Conservation (phyloP, 1,140 invertebrate species). For the Acromyrmex charruanus region DNA sequence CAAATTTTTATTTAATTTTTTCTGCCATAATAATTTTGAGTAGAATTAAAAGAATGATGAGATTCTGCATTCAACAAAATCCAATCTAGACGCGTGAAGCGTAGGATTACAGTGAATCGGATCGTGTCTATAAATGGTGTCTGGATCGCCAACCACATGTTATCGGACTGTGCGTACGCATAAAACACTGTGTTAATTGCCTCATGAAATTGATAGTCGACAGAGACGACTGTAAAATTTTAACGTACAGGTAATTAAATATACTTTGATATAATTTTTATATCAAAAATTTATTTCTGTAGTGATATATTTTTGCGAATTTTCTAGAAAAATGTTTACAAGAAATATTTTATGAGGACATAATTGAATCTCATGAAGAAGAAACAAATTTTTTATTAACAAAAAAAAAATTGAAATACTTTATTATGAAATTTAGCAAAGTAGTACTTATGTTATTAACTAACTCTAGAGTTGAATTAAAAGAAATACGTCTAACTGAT, state of each 20-base stretch:
- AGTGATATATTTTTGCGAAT: neutral
- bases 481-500: conserved; percentile 11
- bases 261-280: neutral
- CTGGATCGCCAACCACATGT: conserved; percentile 68
- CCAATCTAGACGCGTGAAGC: conserved; percentile 27
- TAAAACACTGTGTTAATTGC: conserved; percentile 57
- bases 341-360: neutral
- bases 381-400: neutral
- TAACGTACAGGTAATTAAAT: neutral
- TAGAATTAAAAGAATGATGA: neutral
- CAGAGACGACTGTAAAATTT: neutral
- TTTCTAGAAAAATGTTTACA: neutral
- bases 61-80: neutral
- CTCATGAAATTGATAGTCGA: conserved; percentile 46
- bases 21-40: neutral
- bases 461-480: neutral
- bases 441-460: neutral
- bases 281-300: neutral
- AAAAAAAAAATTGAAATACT: neutral
- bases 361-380: neutral
- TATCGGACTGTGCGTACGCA: conserved; percentile 58
- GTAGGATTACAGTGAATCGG: neutral
- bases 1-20: neutral
- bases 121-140: conserved; percentile 49
- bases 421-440: neutral